Base-by-base conservation (phyloP, 2,113 vertebrate genomes). In the Holacanthus passer region DNA sequence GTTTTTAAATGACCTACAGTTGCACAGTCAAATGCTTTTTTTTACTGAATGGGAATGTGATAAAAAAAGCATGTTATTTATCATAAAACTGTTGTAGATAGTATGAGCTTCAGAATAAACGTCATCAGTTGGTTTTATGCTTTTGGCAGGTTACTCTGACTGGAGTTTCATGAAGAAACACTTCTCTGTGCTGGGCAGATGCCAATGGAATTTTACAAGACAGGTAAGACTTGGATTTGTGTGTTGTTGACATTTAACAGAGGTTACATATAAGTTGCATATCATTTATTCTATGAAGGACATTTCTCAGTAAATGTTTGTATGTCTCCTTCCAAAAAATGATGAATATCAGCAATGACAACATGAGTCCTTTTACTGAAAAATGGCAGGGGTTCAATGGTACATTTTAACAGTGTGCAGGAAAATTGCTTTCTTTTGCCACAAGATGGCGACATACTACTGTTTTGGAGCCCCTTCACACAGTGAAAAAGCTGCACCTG, bases 381-480 rank as follows among this genome's bases (percentile, higher is more conserved):
- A 68, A 64, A 37, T 37, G 11, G 12, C 35, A 32, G 10, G 19
- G 5, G 8, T 31, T 27, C 8, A 52, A 3, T 65, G 45, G 22
- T 31, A 41, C 1, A 16, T 11, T 8, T 67, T 41, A 5, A 37
- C 8, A 14, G 0, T 29, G 14, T 7, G 8, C 53, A 7, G 35
- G 14, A 24, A 27, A 14, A 12, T 52, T 7, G 1, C 29, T 72
- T 65, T 50, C 4, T 67, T 65, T 85, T n/a, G 58, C 87, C 94
- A 92, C 89, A 83, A 89, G 94, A 87, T 91, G 93, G 94, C 73
- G 81, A 89, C 87, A 92, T 7, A 88, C 73, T 13, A 80, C 71
- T 76, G 6, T 65, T 58, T 50, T 74, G 27, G 7, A 27, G 20
- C 14, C 2, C 3, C 24, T n/a, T 55, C 58, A 55, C 24, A 58